phyloP scores from a whole-genome alignment of 2,797 vertebrate genomes.

The Coregonus sp. region DNA sequence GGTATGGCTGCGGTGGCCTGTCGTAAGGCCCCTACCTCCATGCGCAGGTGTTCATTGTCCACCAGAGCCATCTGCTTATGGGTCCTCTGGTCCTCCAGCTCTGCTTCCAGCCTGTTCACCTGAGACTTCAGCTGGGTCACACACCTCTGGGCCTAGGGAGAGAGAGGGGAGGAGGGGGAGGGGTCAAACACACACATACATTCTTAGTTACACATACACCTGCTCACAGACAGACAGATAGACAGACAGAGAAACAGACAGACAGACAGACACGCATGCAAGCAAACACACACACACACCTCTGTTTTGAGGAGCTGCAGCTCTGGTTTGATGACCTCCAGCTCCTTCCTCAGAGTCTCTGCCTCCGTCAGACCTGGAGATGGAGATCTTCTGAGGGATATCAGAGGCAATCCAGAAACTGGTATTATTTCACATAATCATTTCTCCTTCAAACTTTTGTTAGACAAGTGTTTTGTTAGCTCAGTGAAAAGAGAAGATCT shows the following conservation, averaged over 20 bases:
- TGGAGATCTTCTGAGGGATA: neutral
- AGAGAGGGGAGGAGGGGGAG: neutral
- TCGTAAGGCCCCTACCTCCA: conserved; percentile 86
- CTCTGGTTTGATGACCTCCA: conserved; percentile 66
- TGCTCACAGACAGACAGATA: conserved; percentile 16
- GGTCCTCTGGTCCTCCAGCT: conserved; percentile 72
- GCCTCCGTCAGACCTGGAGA: conserved; percentile 17
- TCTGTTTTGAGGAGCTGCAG: conserved; percentile 66
- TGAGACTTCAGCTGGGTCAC: conserved; percentile 70
- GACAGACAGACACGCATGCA: neutral
- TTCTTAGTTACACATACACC: neutral
- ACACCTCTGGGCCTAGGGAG: conserved; percentile 71
- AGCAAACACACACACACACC: conserved; percentile 32
- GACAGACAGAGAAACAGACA: neutral
- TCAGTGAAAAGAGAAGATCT: neutral
- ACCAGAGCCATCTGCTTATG: conserved; percentile 87
- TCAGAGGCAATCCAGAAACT: neutral
- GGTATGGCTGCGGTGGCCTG: conserved; percentile 78
- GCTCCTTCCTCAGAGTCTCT: conserved; percentile 60
- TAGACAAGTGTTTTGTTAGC: neutral
- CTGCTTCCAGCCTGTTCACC: conserved; percentile 71
- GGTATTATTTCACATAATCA: neutral
- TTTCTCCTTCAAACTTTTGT: neutral
- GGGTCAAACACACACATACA: conserved; percentile 8
- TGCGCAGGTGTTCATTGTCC: conserved; percentile 86